A percentile compares a stretch with the other conserved stretches of the same genome.
Evolutionary conservation across 2,888 invertebrate genomes (phyloP).

Genomic region (Heliconius ethilla): DNA sequence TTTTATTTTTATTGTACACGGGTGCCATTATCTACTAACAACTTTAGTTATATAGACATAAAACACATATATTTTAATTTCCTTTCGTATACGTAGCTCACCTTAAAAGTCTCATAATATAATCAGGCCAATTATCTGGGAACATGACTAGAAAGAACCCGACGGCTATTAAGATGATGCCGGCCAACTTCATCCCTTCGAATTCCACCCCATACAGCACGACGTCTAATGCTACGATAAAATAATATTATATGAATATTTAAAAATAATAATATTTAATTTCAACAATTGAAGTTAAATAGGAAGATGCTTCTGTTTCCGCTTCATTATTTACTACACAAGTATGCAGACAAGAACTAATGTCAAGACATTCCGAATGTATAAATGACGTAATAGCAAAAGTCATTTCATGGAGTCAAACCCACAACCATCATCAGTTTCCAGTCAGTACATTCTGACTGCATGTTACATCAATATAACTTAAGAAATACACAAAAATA

Average conservation of each 20-base stretch:
- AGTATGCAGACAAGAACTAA: not conserved
- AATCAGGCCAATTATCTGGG: slow-evolving; percentile 98
- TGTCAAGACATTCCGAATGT: not conserved
- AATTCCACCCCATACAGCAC: slow-evolving; percentile 92
- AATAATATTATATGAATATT: no score
- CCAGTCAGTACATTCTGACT: no score
- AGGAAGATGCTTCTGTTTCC: not conserved
- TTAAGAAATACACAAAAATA: not conserved
- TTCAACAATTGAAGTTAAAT: not conserved
- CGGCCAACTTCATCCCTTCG: slow-evolving; percentile 97
- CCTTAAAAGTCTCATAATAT: slow-evolving; percentile 94
- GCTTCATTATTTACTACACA: not conserved
- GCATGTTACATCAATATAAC: not conserved
- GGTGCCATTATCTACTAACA: no score
- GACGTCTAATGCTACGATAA: slow-evolving; percentile 89
- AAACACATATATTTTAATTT: no score
- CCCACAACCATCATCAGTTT: no score
- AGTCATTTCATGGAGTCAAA: no score
- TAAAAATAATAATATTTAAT: no score
- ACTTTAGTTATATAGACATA: no score
- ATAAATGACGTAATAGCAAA: no score
- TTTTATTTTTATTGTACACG: no score
- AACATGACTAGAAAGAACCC: slow-evolving; percentile 97
- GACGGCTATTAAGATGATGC: slow-evolving; percentile 93
- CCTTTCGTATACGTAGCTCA: slow-evolving; percentile 54